A percentile compares a stretch with the other conserved stretches of the same genome.
Conservation (phyloP, 2,797 vertebrate species). For the Ctenochaetus hawaiiensis region DNA sequence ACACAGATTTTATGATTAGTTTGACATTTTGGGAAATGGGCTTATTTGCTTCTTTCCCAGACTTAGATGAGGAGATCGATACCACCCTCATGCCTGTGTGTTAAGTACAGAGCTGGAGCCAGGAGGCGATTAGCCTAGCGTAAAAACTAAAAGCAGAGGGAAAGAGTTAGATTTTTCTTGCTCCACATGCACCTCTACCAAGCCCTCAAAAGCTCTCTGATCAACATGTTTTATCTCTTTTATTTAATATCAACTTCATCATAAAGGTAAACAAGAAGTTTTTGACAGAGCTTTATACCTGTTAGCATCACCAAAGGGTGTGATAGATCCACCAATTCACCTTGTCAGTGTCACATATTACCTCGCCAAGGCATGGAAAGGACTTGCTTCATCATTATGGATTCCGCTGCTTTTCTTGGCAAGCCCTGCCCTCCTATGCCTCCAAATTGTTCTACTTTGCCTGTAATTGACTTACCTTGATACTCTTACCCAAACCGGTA, state of each 20-base stretch:
- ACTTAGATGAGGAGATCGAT: conserved; percentile 22
- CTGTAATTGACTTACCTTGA: too few relatives aligned
- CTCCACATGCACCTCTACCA: not conserved
- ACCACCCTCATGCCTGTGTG: not conserved
- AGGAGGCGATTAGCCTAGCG: not conserved
- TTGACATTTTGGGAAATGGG: conserved; percentile 21
- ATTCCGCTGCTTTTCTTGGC: too few relatives aligned
- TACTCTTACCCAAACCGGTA: too few relatives aligned
- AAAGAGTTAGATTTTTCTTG: not conserved
- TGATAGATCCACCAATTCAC: too few relatives aligned
- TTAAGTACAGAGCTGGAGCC: conserved; percentile 5
- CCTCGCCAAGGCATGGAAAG: too few relatives aligned
- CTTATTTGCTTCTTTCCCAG: conserved; percentile 8
- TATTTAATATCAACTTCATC: not conserved
- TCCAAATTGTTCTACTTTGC: too few relatives aligned
- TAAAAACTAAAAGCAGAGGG: not conserved
- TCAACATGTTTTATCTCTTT: not conserved
- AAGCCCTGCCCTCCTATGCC: too few relatives aligned
- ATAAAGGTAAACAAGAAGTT: not conserved
- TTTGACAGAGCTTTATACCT: not conserved
- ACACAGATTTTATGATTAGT: conserved; percentile 22
- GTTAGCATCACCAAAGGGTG: too few relatives aligned
- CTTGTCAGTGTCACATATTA: too few relatives aligned
- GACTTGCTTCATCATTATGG: too few relatives aligned
- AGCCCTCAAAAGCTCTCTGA: not conserved